Base-by-base conservation (phyloP, 2,888 invertebrate genomes). In the Leptopilina syphax region DNA sequence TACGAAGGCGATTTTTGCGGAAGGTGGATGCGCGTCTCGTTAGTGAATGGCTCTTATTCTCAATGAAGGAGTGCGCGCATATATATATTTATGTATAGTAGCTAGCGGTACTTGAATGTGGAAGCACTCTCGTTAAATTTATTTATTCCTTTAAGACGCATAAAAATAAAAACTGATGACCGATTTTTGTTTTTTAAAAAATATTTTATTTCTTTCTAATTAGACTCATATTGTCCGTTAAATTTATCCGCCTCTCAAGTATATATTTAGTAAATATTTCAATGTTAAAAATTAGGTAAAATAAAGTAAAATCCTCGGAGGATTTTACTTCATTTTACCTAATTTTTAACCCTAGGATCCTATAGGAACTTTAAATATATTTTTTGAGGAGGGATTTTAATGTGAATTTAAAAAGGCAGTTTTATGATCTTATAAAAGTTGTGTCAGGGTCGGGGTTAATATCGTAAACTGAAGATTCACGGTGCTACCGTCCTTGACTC, bases 21-120 rank as follows among this genome's bases (percentile, higher is more conserved):
- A 73, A 57, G 73, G 73, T 34, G 27, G 57, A 73, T 68, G 78
- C 66, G 50, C 50, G 47, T 47, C 81, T 80, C 77, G 81, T 81
- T 81, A 83, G 83, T 81, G 83, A 83, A 81, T 80, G 80, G 83
- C 50, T 50, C 77, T 60, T 65, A 47, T 63, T 77, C 77, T 80
- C 77, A 81, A 83, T 81, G 80, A 18, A 18, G 18, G 80, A 79
- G 78, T 77, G 65, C 67, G 47, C 7, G 9, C 9, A 50, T 50
- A 57, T 54, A 73, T 70, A 70, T 73, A 34, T 73, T 73, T 73
- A 73, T 73, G 34, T 57, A 57, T 73, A 73, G 57, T 73, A 73
- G 73, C 57, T 73, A 57, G 73, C 73, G 73, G 73, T 57, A 73
- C 54, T 73, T 57, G 34, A 57, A 18, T 24, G 54, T 57, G 27